These are phyloP conservation scores for Stegodyphus dumicola DNA, from an alignment of 1,140 invertebrate genomes.

Conservation along the genomic window DNA sequence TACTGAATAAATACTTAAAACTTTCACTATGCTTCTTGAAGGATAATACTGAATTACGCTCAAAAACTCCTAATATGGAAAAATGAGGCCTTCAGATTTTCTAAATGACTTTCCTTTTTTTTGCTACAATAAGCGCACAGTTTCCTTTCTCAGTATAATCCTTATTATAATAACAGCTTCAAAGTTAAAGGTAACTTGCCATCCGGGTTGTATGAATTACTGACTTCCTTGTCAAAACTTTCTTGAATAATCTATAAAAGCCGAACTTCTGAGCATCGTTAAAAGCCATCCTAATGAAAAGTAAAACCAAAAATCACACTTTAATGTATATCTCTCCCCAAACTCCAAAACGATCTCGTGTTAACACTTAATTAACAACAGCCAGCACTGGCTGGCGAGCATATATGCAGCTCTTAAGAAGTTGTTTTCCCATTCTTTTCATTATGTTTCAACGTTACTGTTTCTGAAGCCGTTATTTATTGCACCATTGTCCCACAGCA, in stretches of 20 bases:
- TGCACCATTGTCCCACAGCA: slow-evolving; percentile 8
- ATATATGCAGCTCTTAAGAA: slow-evolving; percentile 1
- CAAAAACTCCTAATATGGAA: too few species aligned
- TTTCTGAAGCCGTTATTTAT: slow-evolving; percentile 38
- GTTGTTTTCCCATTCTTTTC: slow-evolving; percentile 30
- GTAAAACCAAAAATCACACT: neutral
- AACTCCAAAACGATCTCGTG: slow-evolving; percentile 33
- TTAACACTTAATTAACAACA: slow-evolving; percentile 51
- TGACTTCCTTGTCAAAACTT: neutral
- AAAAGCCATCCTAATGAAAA: too few species aligned
- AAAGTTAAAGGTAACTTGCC: neutral
- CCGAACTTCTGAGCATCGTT: too few species aligned
- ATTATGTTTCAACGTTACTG: slow-evolving; percentile 20
- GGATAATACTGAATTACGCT: too few species aligned
- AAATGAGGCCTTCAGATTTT: too few species aligned
- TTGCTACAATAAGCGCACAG: too few species aligned
- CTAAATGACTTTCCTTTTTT: too few species aligned
- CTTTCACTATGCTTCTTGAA: too few species aligned
- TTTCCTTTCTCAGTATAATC: too few species aligned
- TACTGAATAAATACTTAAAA: too few species aligned
- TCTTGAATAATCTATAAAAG: slow-evolving; percentile 10
- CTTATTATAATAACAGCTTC: too few species aligned
- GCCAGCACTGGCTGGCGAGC: neutral
- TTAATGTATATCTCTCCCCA: neutral
- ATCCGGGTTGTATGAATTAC: neutral